A percentile compares a stretch with the other conserved stretches of the same genome.
phyloP scores from a whole-genome alignment of 2,888 invertebrate species.

The Esperia sulphurella region DNA sequence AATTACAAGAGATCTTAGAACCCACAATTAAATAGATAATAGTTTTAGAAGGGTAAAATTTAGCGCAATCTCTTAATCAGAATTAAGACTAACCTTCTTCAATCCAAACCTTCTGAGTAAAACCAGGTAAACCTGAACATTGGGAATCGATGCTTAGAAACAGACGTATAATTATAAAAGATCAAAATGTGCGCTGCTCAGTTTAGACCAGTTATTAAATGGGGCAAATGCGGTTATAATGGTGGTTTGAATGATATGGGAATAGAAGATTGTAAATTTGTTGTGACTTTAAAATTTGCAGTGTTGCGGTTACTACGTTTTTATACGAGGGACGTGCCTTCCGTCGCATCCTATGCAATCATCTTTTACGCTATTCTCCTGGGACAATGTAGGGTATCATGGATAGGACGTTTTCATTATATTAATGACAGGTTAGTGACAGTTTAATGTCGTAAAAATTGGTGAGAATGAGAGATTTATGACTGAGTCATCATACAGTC shows the following conservation, averaged over 20 bases:
- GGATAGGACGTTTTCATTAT: slow-evolving; percentile 54
- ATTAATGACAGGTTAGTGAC: slow-evolving; percentile 48
- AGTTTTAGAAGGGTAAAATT: slow-evolving; percentile 42
- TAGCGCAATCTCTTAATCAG: slow-evolving; percentile 49
- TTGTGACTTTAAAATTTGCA: slow-evolving; percentile 41
- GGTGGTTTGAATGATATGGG: slow-evolving; percentile 58
- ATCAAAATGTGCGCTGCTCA: slow-evolving; percentile 58
- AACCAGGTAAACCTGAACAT: slow-evolving; percentile 58
- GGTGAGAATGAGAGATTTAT: slow-evolving; percentile 45
- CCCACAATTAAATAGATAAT: slow-evolving; percentile 45
- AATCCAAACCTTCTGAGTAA: slow-evolving; percentile 49
- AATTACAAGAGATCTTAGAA: slow-evolving; percentile 21
- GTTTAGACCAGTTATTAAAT: slow-evolving; percentile 66
- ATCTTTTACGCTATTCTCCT: slow-evolving; percentile 34
- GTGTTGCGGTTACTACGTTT: slow-evolving; percentile 40
- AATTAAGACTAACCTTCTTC: slow-evolving; percentile 17
- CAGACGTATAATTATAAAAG: slow-evolving; percentile 72
- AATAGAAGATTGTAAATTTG: slow-evolving; percentile 47
- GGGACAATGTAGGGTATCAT: slow-evolving; percentile 28
- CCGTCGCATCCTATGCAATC: slow-evolving; percentile 32
- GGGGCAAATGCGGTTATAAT: slow-evolving; percentile 75
- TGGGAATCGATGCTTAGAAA: slow-evolving; percentile 50
- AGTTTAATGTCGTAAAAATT: slow-evolving; percentile 41
- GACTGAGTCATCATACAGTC: slow-evolving; percentile 1
- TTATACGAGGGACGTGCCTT: slow-evolving; percentile 52